Evolutionary conservation across 2,113 vertebrate genomes (phyloP).

Genomic region (Tachysurus fulvidraco): DNA sequence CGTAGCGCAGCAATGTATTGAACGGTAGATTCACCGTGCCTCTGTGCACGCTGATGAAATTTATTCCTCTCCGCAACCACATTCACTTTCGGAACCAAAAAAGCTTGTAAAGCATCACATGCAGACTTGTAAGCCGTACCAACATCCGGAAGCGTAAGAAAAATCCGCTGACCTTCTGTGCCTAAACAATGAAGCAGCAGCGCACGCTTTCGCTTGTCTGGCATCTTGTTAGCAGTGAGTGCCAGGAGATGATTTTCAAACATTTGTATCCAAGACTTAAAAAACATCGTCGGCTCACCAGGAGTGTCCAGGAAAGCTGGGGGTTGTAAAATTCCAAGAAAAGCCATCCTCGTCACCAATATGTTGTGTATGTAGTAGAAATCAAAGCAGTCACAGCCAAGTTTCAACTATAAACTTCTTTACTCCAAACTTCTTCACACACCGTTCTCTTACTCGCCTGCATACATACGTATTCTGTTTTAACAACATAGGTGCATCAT

Average conservation of each 20-base stretch:
- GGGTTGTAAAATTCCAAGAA: not conserved
- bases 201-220: conserved; percentile 2
- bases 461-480: no score
- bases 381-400: no score
- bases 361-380: not conserved
- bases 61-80: conserved; percentile 31
- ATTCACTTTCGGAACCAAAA: conserved; percentile 3
- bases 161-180: no score
- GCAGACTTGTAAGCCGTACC: no score
- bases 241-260: conserved; percentile 9
- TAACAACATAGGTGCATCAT: no score
- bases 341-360: conserved; percentile 2
- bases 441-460: no score
- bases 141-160: no score
- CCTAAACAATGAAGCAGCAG: conserved; percentile 19
- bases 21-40: not conserved
- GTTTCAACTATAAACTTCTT: no score
- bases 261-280: conserved; percentile 2
- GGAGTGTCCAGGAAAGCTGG: not conserved
- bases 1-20: conserved; percentile 18
- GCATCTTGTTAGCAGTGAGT: not conserved
- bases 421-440: no score
- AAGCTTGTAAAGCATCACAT: not conserved
- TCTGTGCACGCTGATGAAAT: not conserved
- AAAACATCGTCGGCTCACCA: not conserved